Evolutionary conservation across 2,113 vertebrate species (phyloP).

Genomic region (Microtus richardsoni): DNA sequence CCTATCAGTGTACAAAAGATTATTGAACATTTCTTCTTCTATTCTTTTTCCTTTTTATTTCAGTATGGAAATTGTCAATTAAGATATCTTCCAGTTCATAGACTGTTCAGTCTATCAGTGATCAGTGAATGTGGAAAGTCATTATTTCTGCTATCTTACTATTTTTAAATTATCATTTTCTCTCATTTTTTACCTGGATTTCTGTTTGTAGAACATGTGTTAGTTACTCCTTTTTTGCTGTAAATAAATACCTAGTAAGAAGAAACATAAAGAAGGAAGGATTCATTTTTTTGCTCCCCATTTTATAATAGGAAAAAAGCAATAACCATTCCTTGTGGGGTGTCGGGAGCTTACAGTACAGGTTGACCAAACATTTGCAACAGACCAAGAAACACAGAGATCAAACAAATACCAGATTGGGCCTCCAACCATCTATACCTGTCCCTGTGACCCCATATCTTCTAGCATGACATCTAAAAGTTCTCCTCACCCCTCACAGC

Average conservation of each 20-base stretch:
- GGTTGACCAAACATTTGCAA: not conserved
- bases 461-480: no score
- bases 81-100: not conserved
- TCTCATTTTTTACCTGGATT: not conserved
- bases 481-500: not conserved
- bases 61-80: not conserved
- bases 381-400: not conserved
- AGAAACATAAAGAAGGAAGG: not conserved
- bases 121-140: not conserved
- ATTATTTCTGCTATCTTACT: not conserved
- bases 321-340: not conserved
- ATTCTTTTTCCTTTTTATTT: not conserved
- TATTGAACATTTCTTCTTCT: not conserved
- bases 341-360: not conserved
- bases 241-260: not conserved
- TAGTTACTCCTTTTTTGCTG: not conserved
- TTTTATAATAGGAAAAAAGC: not conserved
- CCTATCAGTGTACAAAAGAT: not conserved
- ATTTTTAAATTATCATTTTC: not conserved
- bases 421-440: not conserved
- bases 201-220: not conserved
- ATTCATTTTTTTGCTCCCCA: not conserved
- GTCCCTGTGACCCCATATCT: not conserved
- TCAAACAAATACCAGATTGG: not conserved
- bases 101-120: not conserved